Conservation (phyloP, 1,140 invertebrate species). For the Radopholus similis region DNA sequence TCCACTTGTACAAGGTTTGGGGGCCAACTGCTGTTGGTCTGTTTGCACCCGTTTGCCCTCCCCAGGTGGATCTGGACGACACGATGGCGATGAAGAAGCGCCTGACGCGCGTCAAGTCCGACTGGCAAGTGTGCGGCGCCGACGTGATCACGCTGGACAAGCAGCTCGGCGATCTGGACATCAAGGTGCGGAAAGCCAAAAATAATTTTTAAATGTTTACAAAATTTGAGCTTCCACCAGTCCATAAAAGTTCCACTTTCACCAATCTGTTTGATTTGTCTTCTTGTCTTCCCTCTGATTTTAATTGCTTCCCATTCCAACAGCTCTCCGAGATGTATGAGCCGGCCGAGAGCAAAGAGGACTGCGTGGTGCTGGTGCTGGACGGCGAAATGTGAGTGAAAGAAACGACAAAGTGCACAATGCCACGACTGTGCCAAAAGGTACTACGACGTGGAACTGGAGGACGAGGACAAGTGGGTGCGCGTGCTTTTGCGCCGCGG, state of each 20-base stretch:
- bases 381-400: slow-evolving; percentile 33
- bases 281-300: not conserved
- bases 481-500: slow-evolving; percentile 50
- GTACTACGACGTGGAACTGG: slow-evolving; percentile 38
- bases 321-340: slow-evolving; percentile 54
- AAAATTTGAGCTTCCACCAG: no score
- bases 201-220: not conserved
- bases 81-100: slow-evolving; percentile 55
- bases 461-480: slow-evolving; percentile 43
- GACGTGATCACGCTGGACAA: slow-evolving; percentile 32
- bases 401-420: no score
- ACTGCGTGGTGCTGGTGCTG: slow-evolving; percentile 49
- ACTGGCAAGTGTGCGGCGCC: slow-evolving; percentile 37
- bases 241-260: not conserved
- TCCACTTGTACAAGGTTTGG: slow-evolving; percentile 43
- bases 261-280: not conserved
- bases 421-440: slow-evolving; percentile 29
- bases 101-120: slow-evolving; percentile 44
- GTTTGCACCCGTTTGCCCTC: slow-evolving; percentile 23
- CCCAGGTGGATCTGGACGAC: slow-evolving; percentile 56
- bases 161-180: slow-evolving; percentile 15
- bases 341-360: slow-evolving; percentile 38
- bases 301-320: not conserved
- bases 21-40: not conserved
- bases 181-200: slow-evolving; percentile 6